Conservation (phyloP, 2,797 vertebrate genomes). For the Esox lucius region DNA sequence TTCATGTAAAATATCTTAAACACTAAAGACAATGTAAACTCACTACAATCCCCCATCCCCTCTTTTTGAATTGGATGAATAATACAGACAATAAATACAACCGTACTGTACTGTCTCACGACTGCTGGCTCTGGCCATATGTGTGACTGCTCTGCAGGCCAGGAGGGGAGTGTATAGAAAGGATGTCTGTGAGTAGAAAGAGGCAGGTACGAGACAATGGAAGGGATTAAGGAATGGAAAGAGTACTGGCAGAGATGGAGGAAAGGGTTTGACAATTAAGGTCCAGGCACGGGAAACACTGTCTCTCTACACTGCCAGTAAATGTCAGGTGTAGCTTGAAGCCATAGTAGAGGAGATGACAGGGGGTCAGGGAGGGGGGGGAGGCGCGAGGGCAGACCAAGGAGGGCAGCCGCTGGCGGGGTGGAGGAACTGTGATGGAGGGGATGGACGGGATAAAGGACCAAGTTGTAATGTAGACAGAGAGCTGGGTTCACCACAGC, state of each 20-base stretch:
- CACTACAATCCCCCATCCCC: too few species aligned
- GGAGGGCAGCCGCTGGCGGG: slow-evolving; percentile 27
- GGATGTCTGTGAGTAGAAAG: neutral
- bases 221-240: too few species aligned
- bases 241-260: too few species aligned
- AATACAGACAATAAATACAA: too few species aligned
- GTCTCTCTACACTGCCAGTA: neutral
- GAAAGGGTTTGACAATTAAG: neutral
- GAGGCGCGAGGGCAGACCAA: slow-evolving; percentile 12
- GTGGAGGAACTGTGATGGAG: neutral
- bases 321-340: slow-evolving; percentile 65
- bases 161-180: too few species aligned
- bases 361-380: slow-evolving; percentile 13
- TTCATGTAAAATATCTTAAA: neutral
- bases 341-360: slow-evolving; percentile 24
- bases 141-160: too few species aligned
- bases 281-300: neutral
- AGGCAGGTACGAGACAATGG: too few species aligned
- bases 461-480: neutral
- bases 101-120: too few species aligned
- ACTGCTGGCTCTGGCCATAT: too few species aligned
- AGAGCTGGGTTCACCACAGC: neutral
- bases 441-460: neutral
- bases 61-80: too few species aligned
- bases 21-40: too few species aligned